These are phyloP conservation scores for Whitmania pigra DNA, from an alignment of 1,140 invertebrate genomes.

Conservation along the genomic window DNA sequence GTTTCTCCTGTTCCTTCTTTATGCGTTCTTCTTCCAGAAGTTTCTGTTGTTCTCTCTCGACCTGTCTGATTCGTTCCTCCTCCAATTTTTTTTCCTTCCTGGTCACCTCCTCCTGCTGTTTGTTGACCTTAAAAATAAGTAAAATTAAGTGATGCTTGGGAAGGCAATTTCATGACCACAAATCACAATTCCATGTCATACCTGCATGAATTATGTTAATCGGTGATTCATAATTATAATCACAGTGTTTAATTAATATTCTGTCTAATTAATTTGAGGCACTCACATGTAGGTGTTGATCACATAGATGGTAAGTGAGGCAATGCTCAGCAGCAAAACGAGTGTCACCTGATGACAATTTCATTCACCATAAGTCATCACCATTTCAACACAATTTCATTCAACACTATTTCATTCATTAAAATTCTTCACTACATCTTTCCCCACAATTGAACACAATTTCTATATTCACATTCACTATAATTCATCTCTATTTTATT, in stretches of 20 bases:
- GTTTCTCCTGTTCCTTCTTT: constrained; percentile 26
- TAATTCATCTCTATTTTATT: too few species aligned
- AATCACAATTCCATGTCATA: not conserved
- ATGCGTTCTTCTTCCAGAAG: constrained; percentile 20
- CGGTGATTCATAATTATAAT: not conserved
- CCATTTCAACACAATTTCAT: too few species aligned
- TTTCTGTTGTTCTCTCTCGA: constrained; percentile 34
- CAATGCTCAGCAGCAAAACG: not conserved
- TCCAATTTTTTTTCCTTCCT: constrained; percentile 32
- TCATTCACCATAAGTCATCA: too few species aligned
- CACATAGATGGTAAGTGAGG: not conserved
- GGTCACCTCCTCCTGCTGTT: constrained; percentile 33
- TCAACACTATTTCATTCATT: too few species aligned
- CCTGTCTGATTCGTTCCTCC: constrained; percentile 29
- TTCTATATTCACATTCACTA: too few species aligned
- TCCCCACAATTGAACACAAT: too few species aligned
- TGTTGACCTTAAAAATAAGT: constrained; percentile 28
- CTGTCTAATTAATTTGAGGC: too few species aligned
- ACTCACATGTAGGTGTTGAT: constrained; percentile 9
- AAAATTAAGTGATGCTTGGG: constrained; percentile 10
- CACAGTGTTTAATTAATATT: too few species aligned
- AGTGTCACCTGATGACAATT: not conserved
- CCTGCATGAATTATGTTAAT: constrained; percentile 3
- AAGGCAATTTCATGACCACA: constrained; percentile 57
- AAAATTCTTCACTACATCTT: too few species aligned